These are phyloP conservation scores for Scaptomyza caliginosa DNA, from an alignment of 2,888 invertebrate species.

Conservation along the genomic window DNA sequence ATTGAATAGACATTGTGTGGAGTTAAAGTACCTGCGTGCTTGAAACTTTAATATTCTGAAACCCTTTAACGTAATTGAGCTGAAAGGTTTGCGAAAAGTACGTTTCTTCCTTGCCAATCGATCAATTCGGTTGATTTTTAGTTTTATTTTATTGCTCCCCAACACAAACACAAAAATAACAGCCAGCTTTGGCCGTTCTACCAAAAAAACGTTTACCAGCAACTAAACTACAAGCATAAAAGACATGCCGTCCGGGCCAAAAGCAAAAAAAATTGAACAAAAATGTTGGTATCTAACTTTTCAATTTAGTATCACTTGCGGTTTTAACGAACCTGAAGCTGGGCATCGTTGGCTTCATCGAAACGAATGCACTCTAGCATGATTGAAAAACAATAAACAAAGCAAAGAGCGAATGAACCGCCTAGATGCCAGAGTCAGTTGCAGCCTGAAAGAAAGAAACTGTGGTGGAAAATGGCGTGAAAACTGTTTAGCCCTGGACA, in stretches of 20 bases:
- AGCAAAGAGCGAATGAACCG: conserved; percentile 9
- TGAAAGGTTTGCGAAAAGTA: background rate
- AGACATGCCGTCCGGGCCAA: background rate
- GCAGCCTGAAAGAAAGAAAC: conserved; percentile 29
- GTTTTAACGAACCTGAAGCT: conserved; percentile 49
- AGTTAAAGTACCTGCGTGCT: background rate
- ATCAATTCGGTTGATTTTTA: conserved; percentile 27
- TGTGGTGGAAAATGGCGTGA: conserved; percentile 64
- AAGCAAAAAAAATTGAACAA: conserved; percentile 6
- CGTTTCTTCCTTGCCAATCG: conserved; percentile 18
- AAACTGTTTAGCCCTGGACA: conserved; percentile 53
- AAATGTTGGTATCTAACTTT: conserved; percentile 52
- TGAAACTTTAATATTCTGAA: background rate
- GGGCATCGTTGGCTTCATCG: conserved; percentile 14
- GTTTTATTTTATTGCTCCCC: conserved; percentile 6
- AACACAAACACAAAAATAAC: conserved; percentile 16
- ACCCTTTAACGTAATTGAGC: conserved; percentile 3
- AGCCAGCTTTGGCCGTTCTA: background rate
- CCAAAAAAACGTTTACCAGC: conserved; percentile 27
- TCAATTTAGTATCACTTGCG: conserved; percentile 65
- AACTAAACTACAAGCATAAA: background rate
- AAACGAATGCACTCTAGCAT: conserved; percentile 52
- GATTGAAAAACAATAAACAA: conserved; percentile 71
- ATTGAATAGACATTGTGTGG: background rate
- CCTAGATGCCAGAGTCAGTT: conserved; percentile 8